Evolutionary conservation across 2,888 invertebrate genomes (phyloP).

Genomic region (Seira musarum): DNA sequence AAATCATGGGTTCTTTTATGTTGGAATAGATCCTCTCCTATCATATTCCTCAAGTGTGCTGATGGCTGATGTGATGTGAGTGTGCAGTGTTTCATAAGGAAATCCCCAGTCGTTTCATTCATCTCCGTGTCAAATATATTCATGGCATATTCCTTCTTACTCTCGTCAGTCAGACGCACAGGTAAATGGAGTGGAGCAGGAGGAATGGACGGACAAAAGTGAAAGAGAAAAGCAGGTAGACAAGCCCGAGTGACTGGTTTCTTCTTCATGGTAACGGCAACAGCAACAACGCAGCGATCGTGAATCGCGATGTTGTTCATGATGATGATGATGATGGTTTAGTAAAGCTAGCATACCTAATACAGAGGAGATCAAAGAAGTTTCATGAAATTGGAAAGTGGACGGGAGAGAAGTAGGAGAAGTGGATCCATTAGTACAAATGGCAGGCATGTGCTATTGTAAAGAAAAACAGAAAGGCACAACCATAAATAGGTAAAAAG

Average conservation of each 20-base stretch:
- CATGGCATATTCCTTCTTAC: constrained; percentile 11
- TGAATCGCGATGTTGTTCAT: not conserved
- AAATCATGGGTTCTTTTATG: constrained; percentile 9
- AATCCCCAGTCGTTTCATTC: constrained; percentile 21
- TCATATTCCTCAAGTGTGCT: constrained; percentile 14
- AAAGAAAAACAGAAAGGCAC: constrained; percentile 8
- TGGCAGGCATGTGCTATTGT: constrained; percentile 15
- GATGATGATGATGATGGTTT: not conserved
- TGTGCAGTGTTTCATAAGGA: not conserved
- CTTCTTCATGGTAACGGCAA: not conserved
- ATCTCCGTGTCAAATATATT: constrained; percentile 16
- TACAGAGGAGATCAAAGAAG: constrained; percentile 54
- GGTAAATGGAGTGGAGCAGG: constrained; percentile 13
- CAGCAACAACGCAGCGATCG: not conserved
- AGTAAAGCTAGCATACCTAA: constrained; percentile 29
- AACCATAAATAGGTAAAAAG: constrained; percentile 15
- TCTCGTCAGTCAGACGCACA: not conserved
- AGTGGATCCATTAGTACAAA: constrained; percentile 55
- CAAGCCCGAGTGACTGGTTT: not conserved
- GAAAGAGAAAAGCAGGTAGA: constrained; percentile 16
- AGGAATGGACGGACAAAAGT: not conserved
- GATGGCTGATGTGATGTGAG: not conserved
- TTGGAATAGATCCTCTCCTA: not conserved
- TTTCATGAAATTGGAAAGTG: constrained; percentile 58
- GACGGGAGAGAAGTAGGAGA: constrained; percentile 35